Base-by-base conservation (phyloP, 1,140 invertebrate genomes). In the Drosophila biarmipes region DNA sequence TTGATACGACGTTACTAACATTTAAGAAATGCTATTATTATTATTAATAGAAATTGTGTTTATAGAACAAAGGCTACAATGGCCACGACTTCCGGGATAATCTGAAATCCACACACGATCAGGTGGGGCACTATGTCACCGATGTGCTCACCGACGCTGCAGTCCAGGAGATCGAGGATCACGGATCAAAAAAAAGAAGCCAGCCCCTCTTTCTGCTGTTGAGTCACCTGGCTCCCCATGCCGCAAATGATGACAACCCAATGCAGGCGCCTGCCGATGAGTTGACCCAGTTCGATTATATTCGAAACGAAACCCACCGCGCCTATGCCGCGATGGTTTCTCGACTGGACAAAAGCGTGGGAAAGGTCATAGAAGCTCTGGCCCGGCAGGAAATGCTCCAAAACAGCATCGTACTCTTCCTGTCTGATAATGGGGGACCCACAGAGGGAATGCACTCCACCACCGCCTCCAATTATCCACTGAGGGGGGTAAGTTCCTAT, bases 301-400 rank as follows among this genome's bases (percentile, higher is more conserved):
- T 98, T 12, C 90, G 94, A 37, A 95, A 97, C 81, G 92, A 93
- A 12, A 93, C 95, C 46, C 93, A 97, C 73, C 93, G 96, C 80
- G 94, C 94, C 35, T 97, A 96, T 93, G 97, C 96, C 58, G 97
- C 95, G 2, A 97, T 98, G 96, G 94, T 98, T 1, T 95, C 96
- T 10, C 96, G 96, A 84, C 90, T 98, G 19, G 98, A 98, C 92
- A 94, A 96, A 67, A 96, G 96, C 59, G 95, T 98, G 5, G 97
- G 97, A 4, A 92, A 94, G 42, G 95, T 98, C 3, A 94, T 95
- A 21, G 84, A 94, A 31, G 95, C 96, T 6, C 92, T 98, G 14
- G 89, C 94, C 5, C 91, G 94, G 6, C 94, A 93, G 57, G 91
- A 93, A 1, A 95, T 97, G 93, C 90, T 97, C 1, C 92, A 95